phyloP scores from a whole-genome alignment of 2,797 vertebrate species.

The Meda fulgida region DNA sequence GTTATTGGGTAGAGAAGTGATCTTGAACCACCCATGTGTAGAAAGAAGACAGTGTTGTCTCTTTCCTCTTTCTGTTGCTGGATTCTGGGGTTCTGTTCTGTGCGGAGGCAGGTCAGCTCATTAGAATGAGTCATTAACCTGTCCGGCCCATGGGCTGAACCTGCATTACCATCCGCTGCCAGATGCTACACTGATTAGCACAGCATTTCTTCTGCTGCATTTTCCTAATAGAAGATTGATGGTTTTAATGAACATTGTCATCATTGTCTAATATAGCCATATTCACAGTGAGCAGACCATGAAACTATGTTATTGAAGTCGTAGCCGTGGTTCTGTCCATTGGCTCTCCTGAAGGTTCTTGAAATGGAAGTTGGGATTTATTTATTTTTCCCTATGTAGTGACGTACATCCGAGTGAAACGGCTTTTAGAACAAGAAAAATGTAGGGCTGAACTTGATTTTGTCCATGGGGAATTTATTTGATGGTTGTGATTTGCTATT shows the following conservation, averaged over 20 bases:
- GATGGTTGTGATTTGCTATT: not conserved
- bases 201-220: not conserved
- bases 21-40: not conserved
- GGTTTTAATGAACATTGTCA: not conserved
- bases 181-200: conserved; percentile 28
- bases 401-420: not conserved
- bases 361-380: not conserved
- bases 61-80: not conserved
- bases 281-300: not conserved
- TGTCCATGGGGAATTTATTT: not conserved
- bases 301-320: not conserved
- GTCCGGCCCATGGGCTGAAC: conserved; percentile 19
- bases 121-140: conserved; percentile 50
- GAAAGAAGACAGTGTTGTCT: conserved; percentile 6
- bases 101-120: conserved; percentile 27
- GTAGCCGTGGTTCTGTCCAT: not conserved
- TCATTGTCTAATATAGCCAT: not conserved
- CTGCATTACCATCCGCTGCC: conserved; percentile 24
- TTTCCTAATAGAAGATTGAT: conserved; percentile 1
- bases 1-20: not conserved
- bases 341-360: not conserved
- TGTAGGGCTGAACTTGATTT: not conserved
- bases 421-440: not conserved
- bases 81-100: conserved; percentile 16
- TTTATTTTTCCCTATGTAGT: not conserved